Evolutionary conservation across 2,888 invertebrate species (phyloP).

Genomic region (Hypena proboscidalis): DNA sequence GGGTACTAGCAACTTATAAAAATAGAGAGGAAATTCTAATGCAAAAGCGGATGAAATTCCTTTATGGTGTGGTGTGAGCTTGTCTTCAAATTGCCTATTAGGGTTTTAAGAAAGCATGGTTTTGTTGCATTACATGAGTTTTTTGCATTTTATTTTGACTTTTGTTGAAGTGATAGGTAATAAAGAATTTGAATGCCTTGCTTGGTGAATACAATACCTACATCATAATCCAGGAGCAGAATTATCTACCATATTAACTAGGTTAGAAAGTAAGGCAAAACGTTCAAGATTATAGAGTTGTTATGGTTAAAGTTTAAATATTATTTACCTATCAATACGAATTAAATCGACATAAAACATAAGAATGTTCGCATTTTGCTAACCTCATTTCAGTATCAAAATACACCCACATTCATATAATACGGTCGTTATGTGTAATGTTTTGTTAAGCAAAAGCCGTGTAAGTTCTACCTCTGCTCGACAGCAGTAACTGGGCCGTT

Average conservation of each 20-base stretch:
- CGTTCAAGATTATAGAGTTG: no score
- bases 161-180: no score
- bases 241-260: no score
- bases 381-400: constrained; percentile 16
- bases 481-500: constrained; percentile 50
- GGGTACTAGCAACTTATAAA: constrained; percentile 31
- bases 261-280: no score
- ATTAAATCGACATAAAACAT: no score
- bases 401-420: constrained; percentile 15
- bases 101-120: neutral
- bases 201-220: no score
- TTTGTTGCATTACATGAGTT: neutral
- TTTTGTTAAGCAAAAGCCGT: constrained; percentile 46
- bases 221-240: no score
- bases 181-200: no score
- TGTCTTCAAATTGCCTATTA: constrained; percentile 1
- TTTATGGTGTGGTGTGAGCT: constrained; percentile 4
- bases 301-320: no score
- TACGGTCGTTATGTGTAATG: constrained; percentile 41
- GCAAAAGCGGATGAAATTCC: constrained; percentile 11
- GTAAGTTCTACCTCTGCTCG: constrained; percentile 33
- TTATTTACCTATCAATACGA: no score
- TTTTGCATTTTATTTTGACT: no score
- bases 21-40: constrained; percentile 30
- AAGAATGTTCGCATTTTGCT: neutral